Conservation (phyloP, 2,113 vertebrate genomes). For the Theropithecus gelada region DNA sequence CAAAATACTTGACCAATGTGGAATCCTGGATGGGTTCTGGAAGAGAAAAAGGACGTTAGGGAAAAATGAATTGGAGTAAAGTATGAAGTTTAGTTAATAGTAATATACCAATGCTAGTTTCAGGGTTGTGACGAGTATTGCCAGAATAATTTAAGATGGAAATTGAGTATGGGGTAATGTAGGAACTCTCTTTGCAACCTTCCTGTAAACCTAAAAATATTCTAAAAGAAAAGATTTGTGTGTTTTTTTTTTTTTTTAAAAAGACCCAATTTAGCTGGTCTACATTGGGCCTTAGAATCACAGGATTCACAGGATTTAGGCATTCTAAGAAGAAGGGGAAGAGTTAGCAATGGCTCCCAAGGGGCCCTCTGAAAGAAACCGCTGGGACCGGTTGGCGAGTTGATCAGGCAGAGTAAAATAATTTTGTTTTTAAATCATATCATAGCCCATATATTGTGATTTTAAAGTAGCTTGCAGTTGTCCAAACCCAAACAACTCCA, state of each 20-base stretch:
- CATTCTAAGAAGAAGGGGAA: background rate
- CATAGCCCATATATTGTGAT: background rate
- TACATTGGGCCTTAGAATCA: background rate
- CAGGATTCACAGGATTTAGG: background rate
- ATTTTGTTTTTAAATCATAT: background rate
- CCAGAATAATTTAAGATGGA: background rate
- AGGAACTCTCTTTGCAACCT: background rate
- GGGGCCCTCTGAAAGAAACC: background rate
- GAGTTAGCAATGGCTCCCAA: background rate
- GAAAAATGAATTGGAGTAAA: background rate
- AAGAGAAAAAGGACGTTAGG: background rate
- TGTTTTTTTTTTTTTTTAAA: too few species aligned
- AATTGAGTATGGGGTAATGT: background rate
- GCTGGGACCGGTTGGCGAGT: background rate
- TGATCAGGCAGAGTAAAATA: background rate
- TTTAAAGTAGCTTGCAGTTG: background rate
- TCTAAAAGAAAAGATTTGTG: background rate
- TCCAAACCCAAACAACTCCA: background rate
- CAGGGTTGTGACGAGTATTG: background rate
- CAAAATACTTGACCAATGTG: background rate
- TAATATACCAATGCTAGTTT: background rate
- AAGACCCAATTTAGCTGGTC: background rate
- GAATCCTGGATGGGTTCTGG: background rate
- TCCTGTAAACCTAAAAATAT: background rate
- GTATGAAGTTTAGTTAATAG: background rate